These are phyloP conservation scores for Leucozona laternaria DNA, from an alignment of 2,888 invertebrate genomes.

Conservation along the genomic window DNA sequence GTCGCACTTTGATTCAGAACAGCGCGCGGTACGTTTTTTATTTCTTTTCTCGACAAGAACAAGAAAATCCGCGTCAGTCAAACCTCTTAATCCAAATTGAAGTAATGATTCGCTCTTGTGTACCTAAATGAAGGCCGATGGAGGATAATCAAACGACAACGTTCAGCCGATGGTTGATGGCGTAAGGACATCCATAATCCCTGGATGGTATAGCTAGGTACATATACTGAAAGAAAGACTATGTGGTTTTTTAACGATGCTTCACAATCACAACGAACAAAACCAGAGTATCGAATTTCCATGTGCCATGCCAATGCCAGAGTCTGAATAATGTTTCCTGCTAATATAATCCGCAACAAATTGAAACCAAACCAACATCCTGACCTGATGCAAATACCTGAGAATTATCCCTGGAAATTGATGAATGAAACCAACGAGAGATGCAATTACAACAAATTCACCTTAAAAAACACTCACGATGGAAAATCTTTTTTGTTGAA, in stretches of 20 bases:
- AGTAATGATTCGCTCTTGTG: constrained; percentile 73
- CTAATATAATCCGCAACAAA: constrained; percentile 67
- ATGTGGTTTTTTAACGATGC: constrained; percentile 70
- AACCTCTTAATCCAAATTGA: constrained; percentile 76
- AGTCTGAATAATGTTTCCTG: constrained; percentile 47
- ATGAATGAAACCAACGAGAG: constrained; percentile 46
- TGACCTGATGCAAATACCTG: constrained; percentile 66
- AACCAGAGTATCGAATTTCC: constrained; percentile 48
- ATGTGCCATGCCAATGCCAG: no score
- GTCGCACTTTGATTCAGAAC: constrained; percentile 40
- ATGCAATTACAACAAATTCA: constrained; percentile 74
- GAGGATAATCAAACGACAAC: constrained; percentile 61
- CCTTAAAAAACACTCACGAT: constrained; percentile 61
- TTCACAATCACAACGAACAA: neutral
- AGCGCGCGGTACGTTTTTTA: constrained; percentile 37
- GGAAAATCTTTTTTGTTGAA: constrained; percentile 37
- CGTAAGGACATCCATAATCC: constrained; percentile 3
- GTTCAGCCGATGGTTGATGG: neutral
- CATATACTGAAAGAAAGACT: neutral
- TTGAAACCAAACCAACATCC: constrained; percentile 51
- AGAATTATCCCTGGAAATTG: constrained; percentile 60
- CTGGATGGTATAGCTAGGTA: no score
- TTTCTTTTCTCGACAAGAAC: constrained; percentile 2
- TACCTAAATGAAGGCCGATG: constrained; percentile 30
- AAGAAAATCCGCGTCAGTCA: constrained; percentile 69